These are phyloP conservation scores for Lobophora halterata DNA, from an alignment of 2,888 invertebrate species.

Conservation along the genomic window DNA sequence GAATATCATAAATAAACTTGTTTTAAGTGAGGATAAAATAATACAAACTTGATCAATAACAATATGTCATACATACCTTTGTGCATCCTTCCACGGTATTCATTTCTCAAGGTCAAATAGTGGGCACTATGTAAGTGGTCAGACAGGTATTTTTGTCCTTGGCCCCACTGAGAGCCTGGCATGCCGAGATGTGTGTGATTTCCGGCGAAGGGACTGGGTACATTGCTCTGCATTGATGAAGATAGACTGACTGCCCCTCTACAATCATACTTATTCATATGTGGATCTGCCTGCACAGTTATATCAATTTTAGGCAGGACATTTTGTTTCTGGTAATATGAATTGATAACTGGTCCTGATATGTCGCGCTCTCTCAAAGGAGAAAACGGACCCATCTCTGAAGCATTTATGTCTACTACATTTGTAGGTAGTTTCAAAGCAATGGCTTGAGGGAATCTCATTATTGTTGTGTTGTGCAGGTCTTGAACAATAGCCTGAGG, in stretches of 20 bases:
- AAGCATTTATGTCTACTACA: slow-evolving; percentile 82
- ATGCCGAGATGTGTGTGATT: slow-evolving; percentile 85
- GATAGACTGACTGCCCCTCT: slow-evolving; percentile 84
- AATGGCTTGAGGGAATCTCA: slow-evolving; percentile 76
- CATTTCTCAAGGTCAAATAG: slow-evolving; percentile 79
- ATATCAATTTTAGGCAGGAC: slow-evolving; percentile 53
- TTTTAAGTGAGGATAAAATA: no score
- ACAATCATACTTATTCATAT: slow-evolving; percentile 85
- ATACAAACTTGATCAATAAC: background rate
- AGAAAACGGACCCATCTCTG: slow-evolving; percentile 84
- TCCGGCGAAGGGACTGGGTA: slow-evolving; percentile 84
- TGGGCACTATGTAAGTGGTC: slow-evolving; percentile 85
- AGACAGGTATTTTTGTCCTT: slow-evolving; percentile 85
- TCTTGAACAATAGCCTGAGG: slow-evolving; percentile 48
- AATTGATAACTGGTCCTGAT: slow-evolving; percentile 80
- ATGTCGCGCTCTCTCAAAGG: slow-evolving; percentile 84
- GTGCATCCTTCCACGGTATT: slow-evolving; percentile 54
- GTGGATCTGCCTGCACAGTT: slow-evolving; percentile 73
- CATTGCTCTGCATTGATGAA: slow-evolving; percentile 88
- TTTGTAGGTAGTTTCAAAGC: slow-evolving; percentile 82
- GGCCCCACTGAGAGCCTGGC: slow-evolving; percentile 88
- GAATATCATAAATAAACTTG: no score
- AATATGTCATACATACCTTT: slow-evolving; percentile 61
- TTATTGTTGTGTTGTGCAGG: slow-evolving; percentile 68
- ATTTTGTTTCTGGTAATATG: slow-evolving; percentile 57